Conservation (phyloP, 2,888 invertebrate genomes). For the Eremobia ochroleuca region DNA sequence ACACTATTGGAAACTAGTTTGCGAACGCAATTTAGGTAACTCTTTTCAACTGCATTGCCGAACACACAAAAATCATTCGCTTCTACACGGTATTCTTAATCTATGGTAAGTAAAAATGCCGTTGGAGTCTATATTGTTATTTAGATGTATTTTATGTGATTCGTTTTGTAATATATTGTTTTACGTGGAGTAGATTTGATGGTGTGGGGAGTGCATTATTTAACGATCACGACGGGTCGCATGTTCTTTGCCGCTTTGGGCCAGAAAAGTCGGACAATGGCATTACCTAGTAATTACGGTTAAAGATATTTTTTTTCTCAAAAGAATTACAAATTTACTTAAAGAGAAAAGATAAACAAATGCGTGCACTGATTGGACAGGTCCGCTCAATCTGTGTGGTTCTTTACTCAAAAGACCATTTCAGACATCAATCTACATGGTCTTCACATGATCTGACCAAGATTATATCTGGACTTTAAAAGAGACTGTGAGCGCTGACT, state of each 20-base stretch:
- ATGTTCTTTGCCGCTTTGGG: background rate
- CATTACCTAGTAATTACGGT: background rate
- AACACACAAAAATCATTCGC: background rate
- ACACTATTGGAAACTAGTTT: background rate
- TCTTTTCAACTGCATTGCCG: background rate
- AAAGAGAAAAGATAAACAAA: too few species aligned
- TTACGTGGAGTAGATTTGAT: conserved; percentile 27
- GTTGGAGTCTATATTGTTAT: conserved; percentile 23
- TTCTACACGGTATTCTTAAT: background rate
- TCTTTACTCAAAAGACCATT: too few species aligned
- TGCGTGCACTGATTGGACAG: too few species aligned
- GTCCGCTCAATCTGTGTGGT: too few species aligned
- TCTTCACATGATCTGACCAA: too few species aligned
- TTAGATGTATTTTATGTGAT: conserved; percentile 30
- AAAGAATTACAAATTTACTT: background rate
- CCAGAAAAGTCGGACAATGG: background rate
- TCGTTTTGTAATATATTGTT: conserved; percentile 51
- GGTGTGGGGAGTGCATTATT: conserved; percentile 40
- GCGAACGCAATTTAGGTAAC: background rate
- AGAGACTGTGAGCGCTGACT: too few species aligned
- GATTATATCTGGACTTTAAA: too few species aligned
- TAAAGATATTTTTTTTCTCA: background rate
- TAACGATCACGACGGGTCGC: background rate
- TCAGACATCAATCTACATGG: too few species aligned
- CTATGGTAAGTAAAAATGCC: conserved; percentile 32